These are phyloP conservation scores for Synanceia verrucosa DNA, from an alignment of 2,797 vertebrate genomes.

Conservation along the genomic window DNA sequence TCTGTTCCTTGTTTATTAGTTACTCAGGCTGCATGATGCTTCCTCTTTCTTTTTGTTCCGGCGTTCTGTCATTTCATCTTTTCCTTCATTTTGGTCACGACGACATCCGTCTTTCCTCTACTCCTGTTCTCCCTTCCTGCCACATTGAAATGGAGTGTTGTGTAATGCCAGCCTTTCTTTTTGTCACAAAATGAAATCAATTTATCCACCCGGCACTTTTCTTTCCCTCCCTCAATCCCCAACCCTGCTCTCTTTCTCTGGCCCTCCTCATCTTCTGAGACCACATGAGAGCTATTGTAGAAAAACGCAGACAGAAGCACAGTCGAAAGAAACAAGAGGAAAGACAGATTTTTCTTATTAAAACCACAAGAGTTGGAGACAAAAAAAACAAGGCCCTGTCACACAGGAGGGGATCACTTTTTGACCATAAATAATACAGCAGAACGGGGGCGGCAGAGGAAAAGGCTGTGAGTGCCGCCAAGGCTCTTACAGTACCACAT, in stretches of 20 bases:
- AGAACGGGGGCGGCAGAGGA: conserved; percentile 16
- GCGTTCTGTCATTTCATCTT: conserved; percentile 13
- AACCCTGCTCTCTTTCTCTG: conserved; percentile 29
- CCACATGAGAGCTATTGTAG: conserved; percentile 78
- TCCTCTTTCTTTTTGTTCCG: conserved; percentile 23
- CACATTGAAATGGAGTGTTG: conserved; percentile 39
- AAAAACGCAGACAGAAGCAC: conserved; percentile 65
- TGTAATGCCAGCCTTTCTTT: conserved; percentile 46
- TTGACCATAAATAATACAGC: conserved; percentile 66
- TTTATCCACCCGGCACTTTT: conserved; percentile 61
- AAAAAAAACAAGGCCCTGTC: conserved; percentile 53
- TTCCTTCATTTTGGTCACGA: conserved; percentile 16
- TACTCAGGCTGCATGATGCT: conserved; percentile 24
- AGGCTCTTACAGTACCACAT: conserved; percentile 32
- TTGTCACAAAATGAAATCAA: conserved; percentile 66
- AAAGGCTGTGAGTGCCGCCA: conserved; percentile 20
- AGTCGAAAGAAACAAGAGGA: conserved; percentile 72
- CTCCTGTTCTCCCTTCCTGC: conserved; percentile 2
- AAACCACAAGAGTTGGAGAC: conserved; percentile 67
- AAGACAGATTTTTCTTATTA: conserved; percentile 80
- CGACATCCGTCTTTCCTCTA: conserved; percentile 12
- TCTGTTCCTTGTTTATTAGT: conserved; percentile 44
- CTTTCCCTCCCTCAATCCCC: conserved; percentile 28
- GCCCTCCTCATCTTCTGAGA: conserved; percentile 59
- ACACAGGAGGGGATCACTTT: conserved; percentile 64